Percentiles rank a stretch among this genome's conserved stretches.
Conservation (phyloP, 2,888 invertebrate species). For the Seladonia tumulorum region DNA sequence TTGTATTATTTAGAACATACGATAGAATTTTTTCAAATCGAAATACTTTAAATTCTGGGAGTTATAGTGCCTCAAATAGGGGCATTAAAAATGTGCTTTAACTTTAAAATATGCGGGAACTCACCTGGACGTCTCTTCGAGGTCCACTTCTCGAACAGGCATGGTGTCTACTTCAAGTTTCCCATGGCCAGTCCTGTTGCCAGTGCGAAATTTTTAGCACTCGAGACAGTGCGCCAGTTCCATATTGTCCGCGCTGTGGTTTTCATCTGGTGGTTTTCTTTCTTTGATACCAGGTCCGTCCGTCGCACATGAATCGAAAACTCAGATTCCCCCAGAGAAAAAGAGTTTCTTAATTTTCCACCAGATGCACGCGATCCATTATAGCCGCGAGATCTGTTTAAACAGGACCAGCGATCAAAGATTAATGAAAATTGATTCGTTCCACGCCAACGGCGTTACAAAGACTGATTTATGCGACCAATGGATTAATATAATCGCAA, state of each 20-base stretch:
- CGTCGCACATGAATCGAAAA: background rate
- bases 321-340: background rate
- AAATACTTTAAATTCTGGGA: background rate
- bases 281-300: background rate
- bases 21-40: background rate
- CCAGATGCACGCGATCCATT: background rate
- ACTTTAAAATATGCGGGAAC: too few species aligned
- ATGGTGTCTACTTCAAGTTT: background rate
- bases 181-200: background rate
- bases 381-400: background rate
- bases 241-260: background rate
- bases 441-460: background rate
- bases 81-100: background rate
- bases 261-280: background rate
- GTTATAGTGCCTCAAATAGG: background rate
- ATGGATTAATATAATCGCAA: background rate
- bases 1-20: too few species aligned
- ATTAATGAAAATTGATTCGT: conserved; percentile 3
- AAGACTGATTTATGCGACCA: background rate
- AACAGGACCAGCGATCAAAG: background rate
- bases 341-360: background rate
- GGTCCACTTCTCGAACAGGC: background rate
- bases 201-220: background rate
- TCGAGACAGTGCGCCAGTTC: background rate
- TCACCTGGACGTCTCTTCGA: background rate